A percentile compares a stretch with the other conserved stretches of the same genome.
These are phyloP conservation scores for Recurvirostra avosetta DNA, from an alignment of 2,113 vertebrate species.

Conservation along the genomic window DNA sequence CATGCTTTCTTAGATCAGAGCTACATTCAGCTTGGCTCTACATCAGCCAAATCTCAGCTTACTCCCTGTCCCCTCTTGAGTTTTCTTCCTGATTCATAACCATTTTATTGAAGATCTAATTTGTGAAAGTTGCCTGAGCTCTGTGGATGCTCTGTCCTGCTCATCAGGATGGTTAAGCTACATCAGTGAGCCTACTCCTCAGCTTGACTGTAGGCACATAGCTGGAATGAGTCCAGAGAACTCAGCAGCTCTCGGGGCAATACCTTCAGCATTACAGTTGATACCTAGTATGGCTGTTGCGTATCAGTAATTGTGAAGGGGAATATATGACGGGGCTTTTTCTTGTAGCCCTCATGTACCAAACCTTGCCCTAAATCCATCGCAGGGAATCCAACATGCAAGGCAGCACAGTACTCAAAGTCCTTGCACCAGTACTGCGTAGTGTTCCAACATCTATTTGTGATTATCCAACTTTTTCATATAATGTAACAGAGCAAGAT, in stretches of 20 bases:
- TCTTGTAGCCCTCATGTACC: background rate
- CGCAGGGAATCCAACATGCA: background rate
- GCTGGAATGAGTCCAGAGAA: background rate
- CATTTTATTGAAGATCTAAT: background rate
- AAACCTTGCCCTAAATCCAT: background rate
- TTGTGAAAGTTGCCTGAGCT: background rate
- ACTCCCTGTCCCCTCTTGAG: background rate
- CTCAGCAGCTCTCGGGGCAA: background rate
- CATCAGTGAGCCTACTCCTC: background rate
- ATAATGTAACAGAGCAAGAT: background rate
- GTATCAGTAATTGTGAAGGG: background rate
- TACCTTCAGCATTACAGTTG: background rate
- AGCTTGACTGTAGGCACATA: background rate
- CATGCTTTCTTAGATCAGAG: background rate
- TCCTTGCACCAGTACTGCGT: background rate
- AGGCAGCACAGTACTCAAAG: background rate
- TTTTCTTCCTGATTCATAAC: background rate
- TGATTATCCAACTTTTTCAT: background rate
- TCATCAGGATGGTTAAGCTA: background rate
- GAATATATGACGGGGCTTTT: background rate
- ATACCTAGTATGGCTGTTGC: background rate
- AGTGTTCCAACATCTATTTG: background rate
- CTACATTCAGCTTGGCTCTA: background rate
- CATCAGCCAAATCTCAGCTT: background rate
- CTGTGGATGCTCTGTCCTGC: background rate